phyloP scores from a whole-genome alignment of 2,113 vertebrate genomes.

The Stegostoma tigrinum region DNA sequence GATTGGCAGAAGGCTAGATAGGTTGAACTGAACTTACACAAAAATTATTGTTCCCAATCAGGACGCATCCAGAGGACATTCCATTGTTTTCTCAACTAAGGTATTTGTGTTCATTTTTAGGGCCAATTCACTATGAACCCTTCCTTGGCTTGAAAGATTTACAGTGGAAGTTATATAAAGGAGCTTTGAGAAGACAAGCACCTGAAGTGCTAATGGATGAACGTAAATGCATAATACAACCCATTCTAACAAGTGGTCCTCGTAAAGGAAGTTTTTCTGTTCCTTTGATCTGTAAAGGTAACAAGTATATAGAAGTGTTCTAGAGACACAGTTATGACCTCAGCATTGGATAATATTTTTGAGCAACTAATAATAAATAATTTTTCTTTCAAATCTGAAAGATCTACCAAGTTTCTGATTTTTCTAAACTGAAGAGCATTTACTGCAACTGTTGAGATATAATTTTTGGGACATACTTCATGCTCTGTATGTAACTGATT shows the following conservation, averaged over 20 bases:
- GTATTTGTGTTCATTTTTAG: slow-evolving; percentile 16
- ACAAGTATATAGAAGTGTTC: slow-evolving; percentile 20
- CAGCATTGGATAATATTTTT: not conserved
- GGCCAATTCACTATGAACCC: not conserved
- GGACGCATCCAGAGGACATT: not conserved
- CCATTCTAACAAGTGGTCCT: not conserved
- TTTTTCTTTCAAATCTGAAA: not conserved
- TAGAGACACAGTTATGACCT: not conserved
- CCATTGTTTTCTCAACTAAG: not conserved
- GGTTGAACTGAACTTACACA: not conserved
- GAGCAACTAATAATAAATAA: slow-evolving; percentile 12
- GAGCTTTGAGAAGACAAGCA: not conserved
- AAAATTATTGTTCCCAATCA: not conserved
- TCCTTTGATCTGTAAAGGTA: slow-evolving; percentile 40
- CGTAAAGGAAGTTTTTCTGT: not conserved
- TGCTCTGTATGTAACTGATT: not conserved
- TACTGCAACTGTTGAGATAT: not conserved
- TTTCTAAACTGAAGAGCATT: not conserved
- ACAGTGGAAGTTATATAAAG: slow-evolving; percentile 42
- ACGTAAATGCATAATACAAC: not conserved
- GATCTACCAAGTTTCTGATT: not conserved
- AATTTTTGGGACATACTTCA: not conserved
- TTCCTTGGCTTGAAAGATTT: slow-evolving; percentile 38
- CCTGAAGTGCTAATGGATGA: not conserved
- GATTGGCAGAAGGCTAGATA: not conserved